phyloP scores from a whole-genome alignment of 2,797 vertebrate genomes.

The Carapus acus region DNA sequence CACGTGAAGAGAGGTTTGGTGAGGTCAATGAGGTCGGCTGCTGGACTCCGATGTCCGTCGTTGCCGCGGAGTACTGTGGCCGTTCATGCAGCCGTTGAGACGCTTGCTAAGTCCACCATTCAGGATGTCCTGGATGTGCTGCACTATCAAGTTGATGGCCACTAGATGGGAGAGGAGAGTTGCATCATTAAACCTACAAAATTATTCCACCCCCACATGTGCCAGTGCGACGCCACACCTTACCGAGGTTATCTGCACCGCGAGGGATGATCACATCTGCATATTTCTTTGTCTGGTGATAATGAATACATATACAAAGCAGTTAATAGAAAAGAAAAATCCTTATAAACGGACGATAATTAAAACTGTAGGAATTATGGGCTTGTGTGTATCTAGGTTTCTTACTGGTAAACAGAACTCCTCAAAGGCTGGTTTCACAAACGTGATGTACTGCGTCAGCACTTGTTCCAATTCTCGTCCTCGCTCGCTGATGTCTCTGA shows the following conservation, averaged over 20 bases:
- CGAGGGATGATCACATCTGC: conserved; percentile 97
- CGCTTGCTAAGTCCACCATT: conserved; percentile 87
- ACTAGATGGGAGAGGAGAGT: conserved; percentile 67
- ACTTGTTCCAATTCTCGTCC: conserved; percentile 93
- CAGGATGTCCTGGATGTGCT: conserved; percentile 98
- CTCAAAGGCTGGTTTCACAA: conserved; percentile 97
- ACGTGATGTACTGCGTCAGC: conserved; percentile 91
- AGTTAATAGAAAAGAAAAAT: background rate
- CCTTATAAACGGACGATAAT: background rate
- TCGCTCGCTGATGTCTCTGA: conserved; percentile 89
- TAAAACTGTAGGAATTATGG: background rate
- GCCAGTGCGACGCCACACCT: conserved; percentile 36
- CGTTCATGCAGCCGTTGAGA: conserved; percentile 82
- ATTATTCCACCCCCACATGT: too few species aligned
- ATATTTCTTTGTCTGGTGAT: conserved; percentile 91
- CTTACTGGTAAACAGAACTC: conserved; percentile 98
- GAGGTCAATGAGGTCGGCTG: conserved; percentile 90
- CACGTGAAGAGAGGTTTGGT: conserved; percentile 54
- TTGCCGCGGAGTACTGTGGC: conserved; percentile 78
- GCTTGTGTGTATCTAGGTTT: too few species aligned
- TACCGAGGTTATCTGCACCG: conserved; percentile 93
- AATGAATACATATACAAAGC: conserved; percentile 10
- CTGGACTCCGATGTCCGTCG: conserved; percentile 86
- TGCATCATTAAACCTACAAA: too few species aligned
- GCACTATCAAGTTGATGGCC: conserved; percentile 98